phyloP scores from a whole-genome alignment of 2,113 vertebrate genomes.

The Gymnarchus niloticus region DNA sequence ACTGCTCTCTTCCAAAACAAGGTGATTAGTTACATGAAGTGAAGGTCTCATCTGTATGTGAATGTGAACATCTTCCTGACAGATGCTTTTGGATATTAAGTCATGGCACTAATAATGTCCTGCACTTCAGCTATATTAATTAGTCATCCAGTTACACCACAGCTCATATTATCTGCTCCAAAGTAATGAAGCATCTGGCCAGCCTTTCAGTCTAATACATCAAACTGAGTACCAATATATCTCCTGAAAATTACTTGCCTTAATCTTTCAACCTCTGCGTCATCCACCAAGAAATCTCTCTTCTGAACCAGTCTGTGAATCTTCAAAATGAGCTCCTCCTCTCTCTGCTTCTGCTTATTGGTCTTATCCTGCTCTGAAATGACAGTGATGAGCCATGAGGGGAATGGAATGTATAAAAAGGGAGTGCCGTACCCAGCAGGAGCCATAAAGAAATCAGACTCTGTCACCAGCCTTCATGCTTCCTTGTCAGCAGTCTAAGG shows the following conservation, averaged over 20 bases:
- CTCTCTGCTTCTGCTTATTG: slow-evolving; percentile 78
- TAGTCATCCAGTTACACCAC: background rate
- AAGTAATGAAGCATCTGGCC: background rate
- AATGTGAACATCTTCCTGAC: background rate
- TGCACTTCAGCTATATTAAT: background rate
- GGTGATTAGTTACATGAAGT: background rate
- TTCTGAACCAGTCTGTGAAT: slow-evolving; percentile 95
- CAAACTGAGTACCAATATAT: background rate
- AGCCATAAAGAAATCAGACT: background rate
- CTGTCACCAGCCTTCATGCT: background rate
- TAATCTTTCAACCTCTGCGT: slow-evolving; percentile 92
- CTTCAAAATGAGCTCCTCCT: slow-evolving; percentile 91
- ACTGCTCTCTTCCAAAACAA: background rate
- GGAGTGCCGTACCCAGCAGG: too few relatives aligned
- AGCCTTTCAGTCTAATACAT: background rate
- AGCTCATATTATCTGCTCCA: background rate
- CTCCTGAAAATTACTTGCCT: slow-evolving; percentile 58
- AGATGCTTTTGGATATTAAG: background rate
- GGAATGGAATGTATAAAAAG: background rate
- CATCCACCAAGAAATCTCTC: slow-evolving; percentile 95
- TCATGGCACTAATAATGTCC: background rate
- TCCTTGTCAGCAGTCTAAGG: background rate
- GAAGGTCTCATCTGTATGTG: background rate
- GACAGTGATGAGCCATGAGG: background rate
- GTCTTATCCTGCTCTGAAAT: slow-evolving; percentile 82